Evolutionary conservation across 2,797 vertebrate species (phyloP).

Genomic region (Anguilla megastoma): DNA sequence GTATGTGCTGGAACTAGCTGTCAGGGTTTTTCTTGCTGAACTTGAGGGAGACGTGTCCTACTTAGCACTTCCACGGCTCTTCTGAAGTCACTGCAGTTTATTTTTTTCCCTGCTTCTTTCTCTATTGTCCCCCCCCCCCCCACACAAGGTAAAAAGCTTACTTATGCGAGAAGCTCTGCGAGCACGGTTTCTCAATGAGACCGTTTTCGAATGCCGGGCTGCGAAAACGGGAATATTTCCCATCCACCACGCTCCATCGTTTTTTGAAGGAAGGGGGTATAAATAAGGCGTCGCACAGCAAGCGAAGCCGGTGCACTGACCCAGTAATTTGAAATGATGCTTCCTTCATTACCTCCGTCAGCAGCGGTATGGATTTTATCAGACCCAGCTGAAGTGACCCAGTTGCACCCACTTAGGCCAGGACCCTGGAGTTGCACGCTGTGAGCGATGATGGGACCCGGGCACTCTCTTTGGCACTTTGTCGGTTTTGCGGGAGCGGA

Average conservation of each 20-base stretch:
- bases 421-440: neutral
- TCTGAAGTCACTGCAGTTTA: conserved; percentile 24
- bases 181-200: neutral
- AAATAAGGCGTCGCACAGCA: conserved; percentile 1
- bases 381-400: conserved; percentile 3
- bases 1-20: conserved; percentile 31
- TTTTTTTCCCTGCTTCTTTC: neutral
- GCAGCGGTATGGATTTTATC: conserved; percentile 17
- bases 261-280: neutral
- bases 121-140: neutral
- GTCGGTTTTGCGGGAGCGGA: neutral
- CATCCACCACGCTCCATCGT: neutral
- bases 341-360: neutral
- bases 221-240: neutral
- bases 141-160: neutral
- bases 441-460: neutral
- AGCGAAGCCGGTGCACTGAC: conserved; percentile 11
- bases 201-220: neutral
- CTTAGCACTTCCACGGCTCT: conserved; percentile 33
- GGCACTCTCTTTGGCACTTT: neutral
- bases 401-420: neutral
- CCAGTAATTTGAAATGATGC: conserved; percentile 21
- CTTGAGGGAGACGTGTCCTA: conserved; percentile 29
- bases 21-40: conserved; percentile 27
- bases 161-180: neutral